Evolutionary conservation across 2,797 vertebrate species (phyloP).

Genomic region (Danio tinwini): DNA sequence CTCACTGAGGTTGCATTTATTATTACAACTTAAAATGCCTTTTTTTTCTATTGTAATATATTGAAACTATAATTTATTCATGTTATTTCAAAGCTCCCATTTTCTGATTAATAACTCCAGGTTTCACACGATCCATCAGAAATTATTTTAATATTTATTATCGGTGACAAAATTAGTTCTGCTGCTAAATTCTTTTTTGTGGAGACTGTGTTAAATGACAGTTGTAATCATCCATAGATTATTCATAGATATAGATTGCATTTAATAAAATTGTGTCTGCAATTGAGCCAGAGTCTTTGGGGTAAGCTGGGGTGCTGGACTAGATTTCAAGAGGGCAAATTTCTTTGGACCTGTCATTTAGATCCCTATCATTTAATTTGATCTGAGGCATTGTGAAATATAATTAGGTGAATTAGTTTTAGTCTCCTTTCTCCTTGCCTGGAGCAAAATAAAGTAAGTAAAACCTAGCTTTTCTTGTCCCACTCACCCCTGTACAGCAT

Average conservation of each 20-base stretch:
- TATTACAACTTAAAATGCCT: background rate
- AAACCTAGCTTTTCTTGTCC: background rate
- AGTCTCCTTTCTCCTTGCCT: background rate
- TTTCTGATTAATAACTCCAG: background rate
- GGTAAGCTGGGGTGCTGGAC: background rate
- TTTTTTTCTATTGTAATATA: background rate
- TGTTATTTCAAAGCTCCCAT: background rate
- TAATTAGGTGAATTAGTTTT: conserved; percentile 17
- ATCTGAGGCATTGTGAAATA: conserved; percentile 15
- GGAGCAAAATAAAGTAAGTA: background rate
- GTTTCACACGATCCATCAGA: background rate
- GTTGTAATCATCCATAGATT: too few species aligned
- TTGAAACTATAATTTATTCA: background rate
- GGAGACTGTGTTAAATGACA: background rate
- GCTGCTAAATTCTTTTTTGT: background rate
- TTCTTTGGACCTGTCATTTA: conserved; percentile 12
- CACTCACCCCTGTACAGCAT: conserved; percentile 1
- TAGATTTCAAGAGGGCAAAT: background rate
- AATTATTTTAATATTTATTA: background rate
- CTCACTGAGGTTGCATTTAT: too few species aligned
- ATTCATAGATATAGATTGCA: too few species aligned
- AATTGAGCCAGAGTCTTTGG: background rate
- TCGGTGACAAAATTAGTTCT: background rate
- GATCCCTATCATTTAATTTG: conserved; percentile 39
- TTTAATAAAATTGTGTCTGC: background rate